Evolutionary conservation across 1,140 invertebrate genomes (phyloP).

Genomic region (Drosophila ohnishii): DNA sequence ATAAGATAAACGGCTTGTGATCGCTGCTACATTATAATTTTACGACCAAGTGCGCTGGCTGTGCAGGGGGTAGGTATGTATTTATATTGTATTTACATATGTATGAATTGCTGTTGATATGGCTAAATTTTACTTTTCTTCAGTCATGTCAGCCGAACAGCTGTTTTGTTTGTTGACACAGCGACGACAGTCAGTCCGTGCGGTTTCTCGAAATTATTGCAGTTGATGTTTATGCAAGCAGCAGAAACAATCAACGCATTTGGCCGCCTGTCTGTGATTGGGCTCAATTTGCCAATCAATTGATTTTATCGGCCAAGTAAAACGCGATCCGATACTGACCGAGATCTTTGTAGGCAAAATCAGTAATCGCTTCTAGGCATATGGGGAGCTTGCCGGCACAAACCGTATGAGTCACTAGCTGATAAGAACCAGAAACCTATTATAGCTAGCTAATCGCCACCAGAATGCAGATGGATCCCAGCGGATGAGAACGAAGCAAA

Average conservation of each 20-base stretch:
- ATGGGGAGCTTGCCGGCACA: constrained; percentile 18
- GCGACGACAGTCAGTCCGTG: neutral
- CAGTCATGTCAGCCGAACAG: constrained; percentile 11
- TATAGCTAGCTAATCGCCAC: neutral
- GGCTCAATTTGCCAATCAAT: constrained; percentile 50
- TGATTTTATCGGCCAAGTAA: constrained; percentile 23
- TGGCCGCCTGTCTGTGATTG: constrained; percentile 40
- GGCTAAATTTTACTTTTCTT: constrained; percentile 17
- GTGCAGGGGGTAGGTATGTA: neutral
- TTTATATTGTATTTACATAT: neutral
- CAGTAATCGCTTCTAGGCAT: constrained; percentile 24
- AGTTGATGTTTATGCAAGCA: constrained; percentile 15
- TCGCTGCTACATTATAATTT: constrained; percentile 23
- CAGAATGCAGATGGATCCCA: constrained; percentile 3
- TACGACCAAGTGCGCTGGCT: constrained; percentile 26
- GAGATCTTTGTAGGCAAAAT: constrained; percentile 10
- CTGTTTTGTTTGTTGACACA: constrained; percentile 37
- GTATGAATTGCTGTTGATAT: constrained; percentile 12
- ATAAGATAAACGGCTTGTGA: constrained; percentile 65
- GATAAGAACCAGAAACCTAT: constrained; percentile 17
- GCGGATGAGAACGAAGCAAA: constrained; percentile 21
- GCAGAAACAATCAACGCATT: constrained; percentile 26
- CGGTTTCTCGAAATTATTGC: constrained; percentile 16
- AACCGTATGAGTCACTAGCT: constrained; percentile 43
- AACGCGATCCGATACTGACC: constrained; percentile 3